phyloP scores from a whole-genome alignment of 2,797 vertebrate genomes.

The Urocyon cinereoargenteus region DNA sequence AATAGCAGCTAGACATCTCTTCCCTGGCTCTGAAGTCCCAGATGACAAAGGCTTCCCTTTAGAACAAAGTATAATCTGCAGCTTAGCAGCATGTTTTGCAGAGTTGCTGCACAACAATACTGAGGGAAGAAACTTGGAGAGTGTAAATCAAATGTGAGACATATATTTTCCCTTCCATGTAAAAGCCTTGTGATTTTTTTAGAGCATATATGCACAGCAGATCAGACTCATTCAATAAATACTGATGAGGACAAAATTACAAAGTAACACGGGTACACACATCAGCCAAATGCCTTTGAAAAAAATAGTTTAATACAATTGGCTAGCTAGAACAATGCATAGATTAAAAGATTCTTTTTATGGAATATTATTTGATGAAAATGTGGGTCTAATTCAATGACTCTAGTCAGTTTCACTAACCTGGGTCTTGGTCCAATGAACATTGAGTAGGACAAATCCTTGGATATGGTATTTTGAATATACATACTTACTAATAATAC shows the following conservation, averaged over 20 bases:
- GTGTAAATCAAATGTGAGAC: not conserved
- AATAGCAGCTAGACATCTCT: not conserved
- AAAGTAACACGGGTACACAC: not conserved
- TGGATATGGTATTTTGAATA: not conserved
- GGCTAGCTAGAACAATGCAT: not conserved
- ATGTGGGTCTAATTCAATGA: not conserved
- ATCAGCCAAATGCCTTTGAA: not conserved
- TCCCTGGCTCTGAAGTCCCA: not conserved
- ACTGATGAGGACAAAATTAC: not conserved
- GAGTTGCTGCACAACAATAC: not conserved
- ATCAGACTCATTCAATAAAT: not conserved
- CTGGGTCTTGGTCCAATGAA: not conserved
- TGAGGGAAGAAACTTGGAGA: not conserved
- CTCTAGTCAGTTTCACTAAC: not conserved
- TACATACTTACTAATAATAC: not conserved
- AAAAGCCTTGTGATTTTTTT: conserved; percentile 20
- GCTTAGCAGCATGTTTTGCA: not conserved
- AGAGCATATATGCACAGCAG: not conserved
- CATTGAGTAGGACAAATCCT: not conserved
- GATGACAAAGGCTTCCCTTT: not conserved
- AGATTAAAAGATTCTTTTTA: not conserved
- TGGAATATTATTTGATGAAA: not conserved
- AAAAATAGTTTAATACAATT: too few relatives aligned
- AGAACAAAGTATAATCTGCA: not conserved
- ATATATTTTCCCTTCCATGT: not conserved